Conservation (phyloP, 2,888 invertebrate species). For the Stenichneumon culpator region DNA sequence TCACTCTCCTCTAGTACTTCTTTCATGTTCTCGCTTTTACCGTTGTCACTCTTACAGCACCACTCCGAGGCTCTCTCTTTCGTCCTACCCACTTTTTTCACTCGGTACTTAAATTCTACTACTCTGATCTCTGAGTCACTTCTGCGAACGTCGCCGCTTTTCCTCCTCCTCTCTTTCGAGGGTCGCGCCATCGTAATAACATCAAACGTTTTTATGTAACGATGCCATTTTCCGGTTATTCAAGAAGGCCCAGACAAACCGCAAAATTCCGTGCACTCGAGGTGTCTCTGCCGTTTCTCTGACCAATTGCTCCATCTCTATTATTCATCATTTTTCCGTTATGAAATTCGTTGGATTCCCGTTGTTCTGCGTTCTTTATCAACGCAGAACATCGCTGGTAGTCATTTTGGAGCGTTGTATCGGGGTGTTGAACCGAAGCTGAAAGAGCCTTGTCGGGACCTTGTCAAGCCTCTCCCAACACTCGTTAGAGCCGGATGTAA, state of each 20-base stretch:
- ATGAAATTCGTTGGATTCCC: not conserved
- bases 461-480: no score
- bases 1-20: not conserved
- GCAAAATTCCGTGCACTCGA: not conserved
- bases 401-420: no score
- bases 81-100: not conserved
- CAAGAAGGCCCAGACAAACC: not conserved
- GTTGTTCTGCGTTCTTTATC: not conserved
- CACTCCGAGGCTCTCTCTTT: not conserved
- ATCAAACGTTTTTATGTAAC: slow-evolving; percentile 20
- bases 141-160: not conserved
- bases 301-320: not conserved
- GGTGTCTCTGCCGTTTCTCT: not conserved
- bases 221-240: slow-evolving; percentile 3
- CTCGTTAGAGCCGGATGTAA: no score
- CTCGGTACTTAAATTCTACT: slow-evolving; percentile 12
- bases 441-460: no score
- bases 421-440: no score
- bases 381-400: not conserved
- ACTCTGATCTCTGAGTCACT: not conserved
- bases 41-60: not conserved
- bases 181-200: not conserved
- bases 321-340: not conserved
- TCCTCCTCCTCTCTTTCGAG: not conserved
- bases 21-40: not conserved